Evolutionary conservation across 2,888 invertebrate species (phyloP), one percentile per base, ranked within the genome.

Genomic region (Augiades crinisus): DNA sequence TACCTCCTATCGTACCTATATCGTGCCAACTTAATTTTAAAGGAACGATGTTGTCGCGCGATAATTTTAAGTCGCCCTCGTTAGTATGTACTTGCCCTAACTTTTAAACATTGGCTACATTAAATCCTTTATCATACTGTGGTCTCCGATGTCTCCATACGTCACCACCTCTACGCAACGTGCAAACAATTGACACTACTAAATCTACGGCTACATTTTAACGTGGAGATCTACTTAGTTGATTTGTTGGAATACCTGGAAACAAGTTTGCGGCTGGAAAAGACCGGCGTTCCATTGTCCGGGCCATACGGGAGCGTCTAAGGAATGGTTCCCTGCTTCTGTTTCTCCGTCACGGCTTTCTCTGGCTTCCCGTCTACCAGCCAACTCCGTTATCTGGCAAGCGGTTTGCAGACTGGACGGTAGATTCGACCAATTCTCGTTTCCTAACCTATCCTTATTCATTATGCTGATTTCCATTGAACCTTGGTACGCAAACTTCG

Each of bases 361-460:
- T 38, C 58, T 52, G 24, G 51, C 47, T 38, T 58, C 57, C 10
- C 40, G 76, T 54, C 81, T 68, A 41, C 76, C 75, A 16, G 78
- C 75, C 58, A 90, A 62, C 67, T 92, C 92, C 36, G 92, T 91
- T 64, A 93, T 93, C 75, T 93, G 93, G 63, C 93, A 93, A 56
- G 93, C 91, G 63, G 80, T 91, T 70, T 93, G 93, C 75, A 93
- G 75, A 58, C 85, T 92, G 63, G 90, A 91, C 50, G 93, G 93
- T 64, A 93, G 74, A 55, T 91, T 91, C 50, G 91, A 92, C 93
- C 93, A 93, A 62, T 82, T 90, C 72, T 91, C 90, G 58, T 90
- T 90, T 24, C 88, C 85, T 62, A 91, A 80, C 61, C 86, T 78
- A 62, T 88, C 90, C 61, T 89, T 87, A 60, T 88, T 87, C 79